Evolutionary conservation across 2,888 invertebrate species (phyloP), one percentile per base, ranked within the genome.

Genomic region (Ctena decussata): DNA sequence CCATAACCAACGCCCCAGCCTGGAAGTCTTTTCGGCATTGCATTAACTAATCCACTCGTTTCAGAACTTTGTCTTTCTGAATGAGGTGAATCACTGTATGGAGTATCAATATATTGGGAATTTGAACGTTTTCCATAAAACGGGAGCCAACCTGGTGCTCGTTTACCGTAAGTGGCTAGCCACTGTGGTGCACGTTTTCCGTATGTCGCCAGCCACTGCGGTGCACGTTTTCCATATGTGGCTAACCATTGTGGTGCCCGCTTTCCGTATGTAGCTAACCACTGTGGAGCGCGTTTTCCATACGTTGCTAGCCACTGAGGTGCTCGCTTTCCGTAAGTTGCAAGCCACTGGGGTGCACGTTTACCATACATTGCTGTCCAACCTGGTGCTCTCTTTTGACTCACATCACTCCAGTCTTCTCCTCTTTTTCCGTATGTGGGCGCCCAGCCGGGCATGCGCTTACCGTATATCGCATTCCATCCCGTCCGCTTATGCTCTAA

Each of bases 221-320:
- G 65, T 35, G 65, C 18, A 21, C 65, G 65, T 65, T 65, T 65
- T 6, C 35, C 65, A 21, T 65, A 35, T 15, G 65, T 35, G 2
- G 65, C 32, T 32, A 65, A 35, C 65, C 35, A 35, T 35, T 35
- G 12, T 65, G 65, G 65, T 65, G 65, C 65, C 11, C 65, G 65
- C 35, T 65, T 65, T 1, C 65, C 65, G 35, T 65, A 65, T 35
- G 65, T 65, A 11, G 65, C 65, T 18, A 65, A 21, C 65, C 65
- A 65, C 18, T 32, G 35, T 35, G 65, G 65, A 1, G 65, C 32
- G 18, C 65, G 32, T 65, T 65, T 65, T 35, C 65, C 65, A 35
- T 65, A 65, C 5, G 65, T 65, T 30, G 65, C 65, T 65, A 65
- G 15, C 65, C 65, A 65, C 35, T 65, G 65, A 3, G 65, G 65